Conservation (phyloP, 2,797 vertebrate species). For the Amphiprion clarkii region DNA sequence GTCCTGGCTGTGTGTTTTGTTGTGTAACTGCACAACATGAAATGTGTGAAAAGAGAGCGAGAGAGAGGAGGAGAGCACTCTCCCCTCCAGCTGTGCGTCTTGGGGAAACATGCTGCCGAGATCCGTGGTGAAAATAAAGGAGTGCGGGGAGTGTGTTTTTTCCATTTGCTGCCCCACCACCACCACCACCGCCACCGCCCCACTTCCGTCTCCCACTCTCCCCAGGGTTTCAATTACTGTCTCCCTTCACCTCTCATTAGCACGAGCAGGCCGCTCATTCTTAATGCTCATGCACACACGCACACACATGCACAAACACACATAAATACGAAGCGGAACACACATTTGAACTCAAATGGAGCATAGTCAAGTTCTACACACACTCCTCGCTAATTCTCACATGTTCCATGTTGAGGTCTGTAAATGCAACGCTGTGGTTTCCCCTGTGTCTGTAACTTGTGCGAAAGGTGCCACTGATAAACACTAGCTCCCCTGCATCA, state of each 20-base stretch:
- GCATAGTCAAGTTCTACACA: constrained; percentile 40
- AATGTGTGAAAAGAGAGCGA: constrained; percentile 45
- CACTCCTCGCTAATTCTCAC: constrained; percentile 54
- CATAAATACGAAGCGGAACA: constrained; percentile 20
- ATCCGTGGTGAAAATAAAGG: constrained; percentile 67
- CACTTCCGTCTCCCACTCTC: constrained; percentile 64
- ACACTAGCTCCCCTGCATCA: constrained; percentile 55
- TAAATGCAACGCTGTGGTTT: constrained; percentile 62
- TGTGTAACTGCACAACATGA: constrained; percentile 45
- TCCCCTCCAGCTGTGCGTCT: constrained; percentile 66
- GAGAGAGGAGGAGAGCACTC: constrained; percentile 27
- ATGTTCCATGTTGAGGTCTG: constrained; percentile 70
- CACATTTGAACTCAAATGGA: constrained; percentile 45
- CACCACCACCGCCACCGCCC: background rate
- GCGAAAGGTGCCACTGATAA: constrained; percentile 52
- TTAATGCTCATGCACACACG: constrained; percentile 68
- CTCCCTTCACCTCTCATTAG: constrained; percentile 88
- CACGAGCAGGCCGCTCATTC: constrained; percentile 75
- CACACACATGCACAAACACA: constrained; percentile 31
- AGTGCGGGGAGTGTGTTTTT: constrained; percentile 68
- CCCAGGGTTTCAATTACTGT: constrained; percentile 85
- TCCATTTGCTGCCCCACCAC: constrained; percentile 36
- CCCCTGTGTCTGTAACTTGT: constrained; percentile 50
- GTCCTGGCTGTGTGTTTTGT: constrained; percentile 60
- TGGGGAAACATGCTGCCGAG: constrained; percentile 63